Percentiles rank a stretch among this genome's conserved stretches.
These are phyloP conservation scores for Solenopsis invicta DNA, from an alignment of 1,140 invertebrate genomes.

Conservation along the genomic window DNA sequence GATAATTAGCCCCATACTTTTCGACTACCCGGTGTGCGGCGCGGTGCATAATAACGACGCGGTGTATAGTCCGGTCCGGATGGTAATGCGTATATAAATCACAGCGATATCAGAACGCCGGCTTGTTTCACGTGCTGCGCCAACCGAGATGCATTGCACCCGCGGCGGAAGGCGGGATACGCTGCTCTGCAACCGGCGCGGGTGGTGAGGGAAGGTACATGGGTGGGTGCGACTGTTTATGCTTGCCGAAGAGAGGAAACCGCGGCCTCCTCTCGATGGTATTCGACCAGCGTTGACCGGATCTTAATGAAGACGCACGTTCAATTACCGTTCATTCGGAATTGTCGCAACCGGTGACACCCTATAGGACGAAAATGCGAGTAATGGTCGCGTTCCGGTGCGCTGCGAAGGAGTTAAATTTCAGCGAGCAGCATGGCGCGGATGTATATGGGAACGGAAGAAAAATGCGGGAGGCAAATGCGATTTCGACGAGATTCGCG, in stretches of 20 bases:
- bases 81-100: constrained; percentile 79
- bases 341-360: background rate
- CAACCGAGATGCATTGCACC: constrained; percentile 75
- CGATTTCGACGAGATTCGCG: background rate
- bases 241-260: constrained; percentile 63
- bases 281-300: constrained; percentile 47
- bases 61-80: constrained; percentile 63
- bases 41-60: constrained; percentile 66
- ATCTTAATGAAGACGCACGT: constrained; percentile 72
- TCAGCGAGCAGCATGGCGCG: background rate
- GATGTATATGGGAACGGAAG: background rate
- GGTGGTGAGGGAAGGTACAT: background rate
- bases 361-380: constrained; percentile 8
- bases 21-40: constrained; percentile 17
- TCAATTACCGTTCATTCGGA: constrained; percentile 65
- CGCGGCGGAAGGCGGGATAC: constrained; percentile 31
- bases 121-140: constrained; percentile 70
- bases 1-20: constrained; percentile 40
- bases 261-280: constrained; percentile 13
- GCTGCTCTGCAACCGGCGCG: background rate
- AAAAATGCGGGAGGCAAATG: constrained; percentile 12
- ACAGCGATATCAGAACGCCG: constrained; percentile 73
- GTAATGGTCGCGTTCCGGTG: background rate
- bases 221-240: constrained; percentile 65
- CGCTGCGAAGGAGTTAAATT: background rate